Evolutionary conservation across 2,797 vertebrate genomes (phyloP).

Genomic region (Pipistrellus pipistrellus): DNA sequence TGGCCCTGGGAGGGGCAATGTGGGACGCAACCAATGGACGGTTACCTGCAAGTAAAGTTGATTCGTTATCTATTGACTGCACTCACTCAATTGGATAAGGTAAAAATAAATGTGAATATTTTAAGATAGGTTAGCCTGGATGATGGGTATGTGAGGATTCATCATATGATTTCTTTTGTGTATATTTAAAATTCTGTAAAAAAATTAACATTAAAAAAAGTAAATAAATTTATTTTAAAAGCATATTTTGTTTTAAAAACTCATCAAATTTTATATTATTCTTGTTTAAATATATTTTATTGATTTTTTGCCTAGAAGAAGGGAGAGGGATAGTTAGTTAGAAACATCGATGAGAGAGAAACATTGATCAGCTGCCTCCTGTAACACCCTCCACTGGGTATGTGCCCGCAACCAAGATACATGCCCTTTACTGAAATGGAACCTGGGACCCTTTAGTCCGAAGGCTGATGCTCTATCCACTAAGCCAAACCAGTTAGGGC

Average conservation of each 20-base stretch:
- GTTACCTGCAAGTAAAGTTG: not conserved
- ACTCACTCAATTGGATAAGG: not conserved
- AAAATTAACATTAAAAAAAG: not conserved
- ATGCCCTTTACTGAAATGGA: too few relatives aligned
- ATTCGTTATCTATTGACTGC: not conserved
- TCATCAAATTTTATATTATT: slow-evolving; percentile 9
- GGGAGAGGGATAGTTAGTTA: too few relatives aligned
- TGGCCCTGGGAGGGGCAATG: too few relatives aligned
- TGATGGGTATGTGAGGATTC: not conserved
- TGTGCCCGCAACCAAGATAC: too few relatives aligned
- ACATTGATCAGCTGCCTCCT: too few relatives aligned
- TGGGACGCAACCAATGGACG: too few relatives aligned
- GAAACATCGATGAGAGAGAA: too few relatives aligned
- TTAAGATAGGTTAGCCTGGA: not conserved
- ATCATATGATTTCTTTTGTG: slow-evolving; percentile 22
- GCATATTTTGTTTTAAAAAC: not conserved
- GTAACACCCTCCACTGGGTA: too few relatives aligned
- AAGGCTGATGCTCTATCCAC: too few relatives aligned
- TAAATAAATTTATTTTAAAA: not conserved
- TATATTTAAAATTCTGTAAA: slow-evolving; percentile 2
- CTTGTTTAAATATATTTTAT: too few relatives aligned
- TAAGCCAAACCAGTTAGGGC: not conserved
- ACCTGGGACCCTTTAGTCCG: too few relatives aligned
- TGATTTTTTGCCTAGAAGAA: too few relatives aligned
- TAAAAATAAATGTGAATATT: slow-evolving; percentile 31